Evolutionary conservation across 2,113 vertebrate genomes (phyloP), one percentile per base, ranked within the genome.

Genomic region (Arothron firmamentum): DNA sequence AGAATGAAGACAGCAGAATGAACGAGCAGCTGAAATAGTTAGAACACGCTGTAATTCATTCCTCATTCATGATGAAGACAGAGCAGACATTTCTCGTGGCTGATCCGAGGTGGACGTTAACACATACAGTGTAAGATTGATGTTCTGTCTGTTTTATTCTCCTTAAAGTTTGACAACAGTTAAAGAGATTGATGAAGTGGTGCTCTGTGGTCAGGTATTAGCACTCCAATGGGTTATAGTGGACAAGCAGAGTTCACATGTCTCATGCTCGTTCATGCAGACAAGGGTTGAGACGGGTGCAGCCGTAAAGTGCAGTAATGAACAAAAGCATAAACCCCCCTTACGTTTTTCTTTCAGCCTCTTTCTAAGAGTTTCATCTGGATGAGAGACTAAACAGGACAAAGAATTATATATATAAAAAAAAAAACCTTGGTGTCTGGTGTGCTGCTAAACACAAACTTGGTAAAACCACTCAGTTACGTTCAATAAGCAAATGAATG

Each of bases 311-410:
- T 78, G 79, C 69, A 75, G 62, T 59, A 61, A 68, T 59, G 72
- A 77, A 87, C 54, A 74, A 47, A 75, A 69, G 73, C 54, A 75
- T 62, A 71, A 85, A 59, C 58, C 76, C 88, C 87, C 85, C 96
- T 98, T 98, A 98, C 96, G 94, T 97, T 98, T 98, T 77, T 98
- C 95, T 92, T 95, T 98, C 81, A 98, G 93, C 93, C 94, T 98
- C 94, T 94, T 94, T 94, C 93, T 98, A 93, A 94, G 93, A 88
- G 91, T 93, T 91, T 97, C 96, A 90, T 97, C 96, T 95, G 93
- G 90, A 84, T 86, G 79, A 94, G 89, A 95, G 90, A 93, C 93
- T 90, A 83, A 83, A 89, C 80, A 82, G 86, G 81, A 92, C 83
- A 89, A 75, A 88, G 66, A 72, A 63, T 82, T 56, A 75, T 72